Evolutionary conservation across 1,140 invertebrate species (phyloP).

Genomic region (Musca vetustissima): DNA sequence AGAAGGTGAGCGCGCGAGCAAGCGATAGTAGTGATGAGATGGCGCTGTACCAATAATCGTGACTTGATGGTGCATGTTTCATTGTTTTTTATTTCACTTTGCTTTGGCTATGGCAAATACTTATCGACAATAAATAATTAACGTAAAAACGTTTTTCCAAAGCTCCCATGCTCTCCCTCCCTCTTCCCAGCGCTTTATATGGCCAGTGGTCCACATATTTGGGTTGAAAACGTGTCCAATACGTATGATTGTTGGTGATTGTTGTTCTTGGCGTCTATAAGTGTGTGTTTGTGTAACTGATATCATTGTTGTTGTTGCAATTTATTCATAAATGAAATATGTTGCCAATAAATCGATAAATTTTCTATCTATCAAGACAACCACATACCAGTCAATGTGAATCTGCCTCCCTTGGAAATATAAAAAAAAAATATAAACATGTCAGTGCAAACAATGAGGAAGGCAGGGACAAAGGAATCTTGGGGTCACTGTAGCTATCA

Average conservation of each 20-base stretch:
- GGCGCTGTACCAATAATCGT: conserved; percentile 17
- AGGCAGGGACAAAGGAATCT: no score
- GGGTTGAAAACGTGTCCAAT: background rate
- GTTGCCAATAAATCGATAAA: conserved; percentile 23
- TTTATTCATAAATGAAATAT: conserved; percentile 23
- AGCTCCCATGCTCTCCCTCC: no score
- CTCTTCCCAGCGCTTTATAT: no score
- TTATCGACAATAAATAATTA: conserved; percentile 21
- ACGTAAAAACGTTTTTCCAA: background rate
- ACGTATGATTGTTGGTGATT: background rate
- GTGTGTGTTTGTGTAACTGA: background rate
- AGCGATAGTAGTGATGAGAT: conserved; percentile 13
- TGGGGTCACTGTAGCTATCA: no score
- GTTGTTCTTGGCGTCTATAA: no score
- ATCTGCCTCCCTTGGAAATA: no score
- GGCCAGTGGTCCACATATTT: no score
- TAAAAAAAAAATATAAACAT: no score
- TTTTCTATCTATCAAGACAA: conserved; percentile 8
- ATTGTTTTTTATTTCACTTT: background rate
- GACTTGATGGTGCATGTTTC: conserved; percentile 18
- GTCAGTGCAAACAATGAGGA: no score
- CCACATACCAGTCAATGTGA: no score
- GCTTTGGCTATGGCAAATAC: background rate
- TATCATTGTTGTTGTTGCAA: conserved; percentile 7
- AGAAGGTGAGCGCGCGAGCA: background rate